Conservation (phyloP, 2,888 invertebrate genomes). For the Thecophora atra region DNA sequence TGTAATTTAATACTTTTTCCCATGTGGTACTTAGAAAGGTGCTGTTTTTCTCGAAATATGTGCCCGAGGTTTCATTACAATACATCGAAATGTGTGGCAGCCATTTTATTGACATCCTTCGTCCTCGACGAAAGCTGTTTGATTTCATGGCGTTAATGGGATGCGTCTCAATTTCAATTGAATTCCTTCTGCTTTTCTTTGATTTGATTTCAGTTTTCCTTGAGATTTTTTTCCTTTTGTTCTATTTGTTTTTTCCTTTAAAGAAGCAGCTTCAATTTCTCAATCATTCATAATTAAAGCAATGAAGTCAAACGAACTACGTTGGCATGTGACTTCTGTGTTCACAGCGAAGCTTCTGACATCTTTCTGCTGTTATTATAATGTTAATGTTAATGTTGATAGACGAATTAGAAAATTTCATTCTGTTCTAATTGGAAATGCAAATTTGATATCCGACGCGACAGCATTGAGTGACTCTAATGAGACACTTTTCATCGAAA, state of each 20-base stretch:
- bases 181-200: conserved; percentile 28
- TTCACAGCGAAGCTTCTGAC: neutral
- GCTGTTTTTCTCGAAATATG: neutral
- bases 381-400: neutral
- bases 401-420: neutral
- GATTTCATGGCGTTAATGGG: conserved; percentile 29
- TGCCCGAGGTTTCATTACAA: neutral
- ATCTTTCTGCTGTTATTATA: neutral
- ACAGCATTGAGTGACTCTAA: conserved; percentile 15
- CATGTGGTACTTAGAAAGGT: neutral
- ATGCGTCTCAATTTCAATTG: conserved; percentile 33
- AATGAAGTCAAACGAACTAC: neutral
- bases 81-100: neutral
- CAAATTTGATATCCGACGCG: conserved; percentile 1
- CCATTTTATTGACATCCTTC: neutral
- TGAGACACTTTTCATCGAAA: conserved; percentile 20
- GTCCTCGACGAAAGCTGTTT: neutral
- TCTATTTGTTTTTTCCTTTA: neutral
- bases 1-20: conserved; percentile 10
- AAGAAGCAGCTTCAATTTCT: no score
- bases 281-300: neutral
- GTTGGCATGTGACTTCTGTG: neutral
- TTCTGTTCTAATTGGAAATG: conserved; percentile 1
- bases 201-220: conserved; percentile 20
- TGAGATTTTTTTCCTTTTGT: neutral